Percentiles rank a stretch among this genome's conserved stretches.
Evolutionary conservation across 1,140 invertebrate species (phyloP).

Genomic region (Dreissena rostriformis): DNA sequence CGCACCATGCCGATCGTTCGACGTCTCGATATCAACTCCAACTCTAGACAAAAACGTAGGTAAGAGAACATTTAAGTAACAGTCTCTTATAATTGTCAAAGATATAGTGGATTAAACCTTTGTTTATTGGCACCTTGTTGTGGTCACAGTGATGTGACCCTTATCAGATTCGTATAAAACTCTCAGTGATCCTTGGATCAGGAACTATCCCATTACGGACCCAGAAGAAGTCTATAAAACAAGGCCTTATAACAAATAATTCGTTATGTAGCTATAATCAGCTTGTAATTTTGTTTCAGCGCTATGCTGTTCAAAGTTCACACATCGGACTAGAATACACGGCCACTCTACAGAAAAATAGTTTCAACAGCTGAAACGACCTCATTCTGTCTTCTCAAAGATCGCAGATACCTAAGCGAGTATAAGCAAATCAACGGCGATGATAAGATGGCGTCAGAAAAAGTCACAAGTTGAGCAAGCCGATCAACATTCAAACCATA

Average conservation of each 20-base stretch:
- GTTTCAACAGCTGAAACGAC: constrained; percentile 13
- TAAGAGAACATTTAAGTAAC: constrained; percentile 14
- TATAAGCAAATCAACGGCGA: constrained; percentile 25
- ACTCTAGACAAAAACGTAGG: neutral
- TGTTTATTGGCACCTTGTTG: neutral
- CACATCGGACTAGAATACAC: constrained; percentile 23
- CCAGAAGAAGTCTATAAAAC: neutral
- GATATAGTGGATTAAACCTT: neutral
- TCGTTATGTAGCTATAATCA: neutral
- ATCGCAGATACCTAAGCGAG: constrained; percentile 50
- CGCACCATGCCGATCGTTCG: constrained; percentile 22
- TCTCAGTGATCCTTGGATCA: neutral
- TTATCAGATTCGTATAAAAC: neutral
- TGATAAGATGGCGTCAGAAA: constrained; percentile 11
- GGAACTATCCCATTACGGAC: neutral
- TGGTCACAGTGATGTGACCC: neutral
- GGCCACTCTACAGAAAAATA: constrained; percentile 23
- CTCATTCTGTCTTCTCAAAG: constrained; percentile 28
- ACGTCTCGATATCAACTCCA: neutral
- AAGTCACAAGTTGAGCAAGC: constrained; percentile 22
- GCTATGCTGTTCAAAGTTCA: constrained; percentile 52
- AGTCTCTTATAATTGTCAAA: neutral
- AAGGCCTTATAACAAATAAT: too few species aligned
- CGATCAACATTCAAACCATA: too few species aligned
- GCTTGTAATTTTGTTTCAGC: constrained; percentile 14